Evolutionary conservation across 2,113 vertebrate genomes (phyloP), one percentile per base, ranked within the genome.

Genomic region (Oophaga pumilio): DNA sequence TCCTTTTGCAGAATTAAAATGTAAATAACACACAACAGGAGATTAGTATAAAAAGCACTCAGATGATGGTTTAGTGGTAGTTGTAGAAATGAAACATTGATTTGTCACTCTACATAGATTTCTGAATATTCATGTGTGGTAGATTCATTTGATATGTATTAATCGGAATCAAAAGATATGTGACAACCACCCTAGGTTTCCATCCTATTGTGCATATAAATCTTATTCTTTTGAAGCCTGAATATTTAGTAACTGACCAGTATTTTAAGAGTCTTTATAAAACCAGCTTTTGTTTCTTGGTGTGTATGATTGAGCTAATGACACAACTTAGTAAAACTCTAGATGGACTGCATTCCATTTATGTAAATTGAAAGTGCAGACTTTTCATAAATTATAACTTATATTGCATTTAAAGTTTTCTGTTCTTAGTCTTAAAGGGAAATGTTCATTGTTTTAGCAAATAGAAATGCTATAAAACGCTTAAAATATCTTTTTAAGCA

Each of bases 1-100:
- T 87, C 57, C 56, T 87, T 33, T 87, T 82, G 79, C 86, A 83
- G 69, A 87, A 87, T 82, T 82, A 74, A 87, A 87, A 82, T 82
- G 79, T 87, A 76, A 87, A 87, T 87, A 82, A 66, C 69, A 62
- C 86, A 76, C 86, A 76, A 82, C 69, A 76, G 78, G 86, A 82
- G 86, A 87, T 64, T 76, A 83, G 79, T 87, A 82, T 57, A 82
- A 87, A 82, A 82, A 82, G 79, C 43, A 82, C 78, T 87, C 52
- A 64, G 49, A 82, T 56, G 57, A 87, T 64, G 28, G n/a, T 87
- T 82, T 87, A 87, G 33, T 33, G 76, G 56, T 76, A 64, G 17
- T 18, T 87, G 64, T 74, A 82, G 86, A 49, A 81, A 71, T 81
- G 53, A 81, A 87, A 73, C 53, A 59, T 71, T 81, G 50, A 87